Evolutionary conservation across 2,888 invertebrate species (phyloP).

Genomic region (Ethmia dodecea): DNA sequence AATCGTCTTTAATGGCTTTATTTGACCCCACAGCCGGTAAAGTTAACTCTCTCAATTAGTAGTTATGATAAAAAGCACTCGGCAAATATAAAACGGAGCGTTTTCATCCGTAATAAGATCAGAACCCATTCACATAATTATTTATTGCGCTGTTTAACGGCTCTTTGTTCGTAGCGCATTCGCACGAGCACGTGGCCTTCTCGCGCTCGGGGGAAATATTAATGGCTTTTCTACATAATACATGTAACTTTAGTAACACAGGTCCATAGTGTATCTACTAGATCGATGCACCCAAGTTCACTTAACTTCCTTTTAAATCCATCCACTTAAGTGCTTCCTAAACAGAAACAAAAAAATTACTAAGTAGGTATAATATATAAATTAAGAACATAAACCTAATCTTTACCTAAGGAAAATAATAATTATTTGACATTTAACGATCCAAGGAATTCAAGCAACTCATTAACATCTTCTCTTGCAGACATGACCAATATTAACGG

Average conservation of each 20-base stretch:
- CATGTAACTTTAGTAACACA: too few relatives aligned
- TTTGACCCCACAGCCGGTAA: constrained; percentile 7
- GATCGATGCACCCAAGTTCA: too few relatives aligned
- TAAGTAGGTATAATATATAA: too few relatives aligned
- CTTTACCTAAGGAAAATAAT: constrained; percentile 13
- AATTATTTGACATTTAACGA: constrained; percentile 31
- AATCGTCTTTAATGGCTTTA: constrained; percentile 7
- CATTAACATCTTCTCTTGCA: constrained; percentile 48
- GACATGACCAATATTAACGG: constrained; percentile 58
- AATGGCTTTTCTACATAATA: constrained; percentile 29
- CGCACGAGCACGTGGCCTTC: constrained; percentile 38
- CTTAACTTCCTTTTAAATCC: too few relatives aligned
- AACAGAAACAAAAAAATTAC: too few relatives aligned
- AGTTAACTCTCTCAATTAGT: constrained; percentile 16
- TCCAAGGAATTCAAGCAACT: constrained; percentile 40
- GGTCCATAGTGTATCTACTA: too few relatives aligned
- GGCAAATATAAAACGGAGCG: constrained; percentile 25
- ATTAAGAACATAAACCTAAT: too few relatives aligned
- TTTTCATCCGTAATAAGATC: constrained; percentile 40
- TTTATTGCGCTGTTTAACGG: constrained; percentile 41
- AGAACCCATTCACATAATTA: constrained; percentile 34
- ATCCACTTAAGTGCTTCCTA: too few relatives aligned
- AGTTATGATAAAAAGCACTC: constrained; percentile 18
- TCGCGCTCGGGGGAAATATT: constrained; percentile 32
- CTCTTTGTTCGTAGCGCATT: constrained; percentile 45